Conservation (phyloP, 2,888 invertebrate genomes). For the Stenodera caucasica region DNA sequence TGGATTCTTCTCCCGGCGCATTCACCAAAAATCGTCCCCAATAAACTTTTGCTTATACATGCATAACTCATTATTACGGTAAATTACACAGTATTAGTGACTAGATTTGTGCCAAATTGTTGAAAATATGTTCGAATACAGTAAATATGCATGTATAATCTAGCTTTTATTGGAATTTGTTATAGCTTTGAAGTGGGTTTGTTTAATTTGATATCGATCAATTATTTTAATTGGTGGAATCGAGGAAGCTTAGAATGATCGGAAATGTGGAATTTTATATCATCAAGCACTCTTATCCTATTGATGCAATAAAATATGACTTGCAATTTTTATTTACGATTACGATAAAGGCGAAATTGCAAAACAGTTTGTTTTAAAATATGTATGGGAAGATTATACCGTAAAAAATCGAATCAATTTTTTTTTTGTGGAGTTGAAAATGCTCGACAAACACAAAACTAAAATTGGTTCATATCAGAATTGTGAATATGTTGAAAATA, state of each 20-base stretch:
- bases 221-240: not conserved
- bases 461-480: too few relatives aligned
- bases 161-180: not conserved
- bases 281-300: slow-evolving; percentile 14
- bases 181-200: not conserved
- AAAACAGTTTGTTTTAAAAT: slow-evolving; percentile 16
- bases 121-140: too few relatives aligned
- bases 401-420: not conserved
- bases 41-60: too few relatives aligned
- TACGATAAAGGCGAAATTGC: slow-evolving; percentile 7
- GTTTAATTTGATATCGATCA: not conserved
- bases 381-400: slow-evolving; percentile 11
- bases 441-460: too few relatives aligned
- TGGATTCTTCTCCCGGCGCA: not conserved
- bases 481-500: too few relatives aligned
- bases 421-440: too few relatives aligned
- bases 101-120: too few relatives aligned
- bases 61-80: too few relatives aligned
- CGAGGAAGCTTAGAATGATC: too few relatives aligned
- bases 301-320: not conserved
- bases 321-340: slow-evolving; percentile 13
- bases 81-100: too few relatives aligned
- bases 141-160: not conserved
- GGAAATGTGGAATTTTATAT: not conserved
- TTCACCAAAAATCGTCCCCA: not conserved